Conservation (phyloP, 1,140 invertebrate species). For the Eupeodes corollae region DNA sequence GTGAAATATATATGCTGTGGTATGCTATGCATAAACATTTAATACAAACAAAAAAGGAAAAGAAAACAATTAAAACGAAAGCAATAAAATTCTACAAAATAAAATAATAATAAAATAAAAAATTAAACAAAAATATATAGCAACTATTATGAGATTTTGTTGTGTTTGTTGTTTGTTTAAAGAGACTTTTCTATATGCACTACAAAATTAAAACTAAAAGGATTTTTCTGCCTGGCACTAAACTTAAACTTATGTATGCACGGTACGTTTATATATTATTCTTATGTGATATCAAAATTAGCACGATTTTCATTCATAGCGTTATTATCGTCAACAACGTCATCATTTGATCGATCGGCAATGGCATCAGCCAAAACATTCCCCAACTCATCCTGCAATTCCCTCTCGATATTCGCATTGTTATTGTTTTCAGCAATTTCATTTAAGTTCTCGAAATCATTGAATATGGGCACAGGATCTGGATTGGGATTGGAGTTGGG, state of each 20-base stretch:
- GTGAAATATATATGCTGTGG: too few species aligned
- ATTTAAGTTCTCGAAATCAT: slow-evolving; percentile 20
- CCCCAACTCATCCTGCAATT: slow-evolving; percentile 20
- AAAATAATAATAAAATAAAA: slow-evolving; percentile 8
- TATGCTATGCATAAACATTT: too few species aligned
- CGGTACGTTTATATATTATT: too few species aligned
- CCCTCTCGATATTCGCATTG: slow-evolving; percentile 34
- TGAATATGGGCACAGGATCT: neutral
- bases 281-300: too few species aligned
- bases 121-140: slow-evolving; percentile 8
- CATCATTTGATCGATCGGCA: too few species aligned
- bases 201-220: slow-evolving; percentile 8
- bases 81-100: slow-evolving; percentile 10
- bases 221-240: slow-evolving; percentile 3
- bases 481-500: neutral
- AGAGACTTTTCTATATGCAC: slow-evolving; percentile 10
- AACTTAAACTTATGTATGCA: neutral
- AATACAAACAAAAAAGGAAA: neutral
- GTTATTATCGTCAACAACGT: too few species aligned
- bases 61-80: slow-evolving; percentile 3
- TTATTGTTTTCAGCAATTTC: slow-evolving; percentile 36
- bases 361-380: too few species aligned
- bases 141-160: slow-evolving; percentile 11
- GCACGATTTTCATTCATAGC: too few species aligned
- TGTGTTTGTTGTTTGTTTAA: slow-evolving; percentile 6